These are phyloP conservation scores for Tenthredo amoena DNA, from an alignment of 2,888 invertebrate species.

Conservation along the genomic window DNA sequence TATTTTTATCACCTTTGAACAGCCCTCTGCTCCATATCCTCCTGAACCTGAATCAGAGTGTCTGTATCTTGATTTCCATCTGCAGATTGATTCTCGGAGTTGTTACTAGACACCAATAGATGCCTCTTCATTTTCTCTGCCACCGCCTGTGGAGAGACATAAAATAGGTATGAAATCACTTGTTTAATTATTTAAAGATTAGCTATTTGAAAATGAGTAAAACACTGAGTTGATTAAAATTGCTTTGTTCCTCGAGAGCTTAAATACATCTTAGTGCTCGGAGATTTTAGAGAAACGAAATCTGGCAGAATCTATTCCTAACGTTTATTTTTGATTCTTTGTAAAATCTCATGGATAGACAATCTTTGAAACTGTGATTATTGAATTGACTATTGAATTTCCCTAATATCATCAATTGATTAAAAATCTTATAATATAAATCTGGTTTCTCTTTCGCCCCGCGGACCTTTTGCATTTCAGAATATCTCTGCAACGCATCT, in stretches of 20 bases:
- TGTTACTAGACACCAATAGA: slow-evolving; percentile 68
- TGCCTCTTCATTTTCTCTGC: slow-evolving; percentile 74
- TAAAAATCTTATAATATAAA: neutral
- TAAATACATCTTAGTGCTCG: too few relatives aligned
- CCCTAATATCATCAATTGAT: neutral
- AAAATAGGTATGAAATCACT: neutral
- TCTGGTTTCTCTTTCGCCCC: slow-evolving; percentile 4
- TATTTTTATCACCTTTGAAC: slow-evolving; percentile 68
- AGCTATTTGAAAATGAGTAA: neutral
- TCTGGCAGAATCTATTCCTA: neutral
- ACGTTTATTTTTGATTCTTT: neutral
- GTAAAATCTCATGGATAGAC: neutral
- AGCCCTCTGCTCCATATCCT: slow-evolving; percentile 67
- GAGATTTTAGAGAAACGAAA: too few relatives aligned
- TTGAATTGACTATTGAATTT: neutral
- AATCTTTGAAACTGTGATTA: neutral
- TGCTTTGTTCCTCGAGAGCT: too few relatives aligned
- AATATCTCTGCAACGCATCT: slow-evolving; percentile 88
- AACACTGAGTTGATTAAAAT: neutral
- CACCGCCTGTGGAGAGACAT: slow-evolving; percentile 65
- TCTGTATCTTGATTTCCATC: slow-evolving; percentile 69
- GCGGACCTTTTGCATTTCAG: slow-evolving; percentile 88
- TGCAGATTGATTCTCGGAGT: slow-evolving; percentile 64
- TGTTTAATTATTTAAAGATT: neutral
- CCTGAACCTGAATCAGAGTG: slow-evolving; percentile 69